phyloP scores from a whole-genome alignment of 2,797 vertebrate species.

The Tadarida brasiliensis region DNA sequence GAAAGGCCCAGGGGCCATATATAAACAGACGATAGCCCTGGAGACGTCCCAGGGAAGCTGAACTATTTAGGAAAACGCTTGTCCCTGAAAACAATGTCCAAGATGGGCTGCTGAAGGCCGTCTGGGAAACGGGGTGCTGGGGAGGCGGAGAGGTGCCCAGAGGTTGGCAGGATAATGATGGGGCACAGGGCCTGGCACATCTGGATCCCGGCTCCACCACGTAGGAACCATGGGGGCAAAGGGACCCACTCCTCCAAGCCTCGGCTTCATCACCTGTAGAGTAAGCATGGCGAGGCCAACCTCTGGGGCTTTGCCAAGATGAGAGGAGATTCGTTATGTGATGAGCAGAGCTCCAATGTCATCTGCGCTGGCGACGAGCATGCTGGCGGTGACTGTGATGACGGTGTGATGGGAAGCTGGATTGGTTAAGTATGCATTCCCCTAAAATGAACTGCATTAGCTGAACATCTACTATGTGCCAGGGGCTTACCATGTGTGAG shows the following conservation, averaged over 20 bases:
- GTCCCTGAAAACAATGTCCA: neutral
- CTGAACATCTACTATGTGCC: neutral
- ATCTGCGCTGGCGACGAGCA: rapidly evolving
- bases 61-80: conserved; percentile 39
- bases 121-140: neutral
- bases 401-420: no score
- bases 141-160: rapidly evolving
- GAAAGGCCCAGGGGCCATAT: neutral
- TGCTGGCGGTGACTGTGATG: rapidly evolving
- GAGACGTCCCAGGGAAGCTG: conserved; percentile 51
- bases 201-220: neutral
- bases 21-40: conserved; percentile 56
- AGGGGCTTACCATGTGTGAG: rapidly evolving
- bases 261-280: neutral
- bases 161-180: rapidly evolving
- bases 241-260: rapidly evolving
- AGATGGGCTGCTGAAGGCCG: rapidly evolving
- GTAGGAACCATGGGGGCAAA: rapidly evolving
- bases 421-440: neutral
- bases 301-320: neutral
- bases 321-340: rapidly evolving
- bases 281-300: rapidly evolving
- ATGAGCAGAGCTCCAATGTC: rapidly evolving
- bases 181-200: rapidly evolving
- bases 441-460: rapidly evolving